Evolutionary conservation across 2,888 invertebrate genomes (phyloP).

Genomic region (Phlogophora meticulosa): DNA sequence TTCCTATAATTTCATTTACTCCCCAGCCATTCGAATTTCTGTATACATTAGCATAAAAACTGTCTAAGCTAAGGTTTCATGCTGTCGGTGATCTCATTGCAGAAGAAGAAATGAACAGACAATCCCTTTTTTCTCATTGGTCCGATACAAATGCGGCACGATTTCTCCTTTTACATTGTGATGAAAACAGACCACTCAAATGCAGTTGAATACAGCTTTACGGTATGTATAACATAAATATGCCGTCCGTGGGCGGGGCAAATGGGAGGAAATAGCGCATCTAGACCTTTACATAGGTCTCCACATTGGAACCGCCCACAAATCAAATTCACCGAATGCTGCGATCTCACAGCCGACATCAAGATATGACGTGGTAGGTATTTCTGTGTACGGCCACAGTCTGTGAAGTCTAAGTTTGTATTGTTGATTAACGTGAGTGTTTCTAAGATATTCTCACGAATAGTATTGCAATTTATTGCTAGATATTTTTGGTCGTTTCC

Average conservation of each 20-base stretch:
- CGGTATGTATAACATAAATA: not conserved
- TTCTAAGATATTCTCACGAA: not conserved
- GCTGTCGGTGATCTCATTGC: too few species aligned
- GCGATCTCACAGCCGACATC: not conserved
- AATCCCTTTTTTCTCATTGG: too few species aligned
- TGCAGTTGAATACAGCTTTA: not conserved
- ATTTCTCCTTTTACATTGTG: not conserved
- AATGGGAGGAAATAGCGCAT: constrained; percentile 3
- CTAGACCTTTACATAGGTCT: not conserved
- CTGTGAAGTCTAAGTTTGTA: not conserved
- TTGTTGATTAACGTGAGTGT: too few species aligned
- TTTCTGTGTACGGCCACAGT: not conserved
- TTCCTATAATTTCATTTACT: too few species aligned
- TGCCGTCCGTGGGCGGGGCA: constrained; percentile 11
- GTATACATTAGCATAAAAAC: too few species aligned
- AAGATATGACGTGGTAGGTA: not conserved
- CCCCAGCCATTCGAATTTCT: too few species aligned
- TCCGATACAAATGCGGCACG: too few species aligned
- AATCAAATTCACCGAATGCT: not conserved
- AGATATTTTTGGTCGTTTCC: not conserved
- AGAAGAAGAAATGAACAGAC: too few species aligned
- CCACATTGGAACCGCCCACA: constrained; percentile 14
- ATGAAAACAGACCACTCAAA: not conserved
- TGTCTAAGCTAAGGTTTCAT: too few species aligned
- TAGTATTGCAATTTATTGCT: not conserved